Percentiles rank a stretch among this genome's conserved stretches.
Evolutionary conservation across 2,797 vertebrate species (phyloP).

Genomic region (Perodicticus potto): DNA sequence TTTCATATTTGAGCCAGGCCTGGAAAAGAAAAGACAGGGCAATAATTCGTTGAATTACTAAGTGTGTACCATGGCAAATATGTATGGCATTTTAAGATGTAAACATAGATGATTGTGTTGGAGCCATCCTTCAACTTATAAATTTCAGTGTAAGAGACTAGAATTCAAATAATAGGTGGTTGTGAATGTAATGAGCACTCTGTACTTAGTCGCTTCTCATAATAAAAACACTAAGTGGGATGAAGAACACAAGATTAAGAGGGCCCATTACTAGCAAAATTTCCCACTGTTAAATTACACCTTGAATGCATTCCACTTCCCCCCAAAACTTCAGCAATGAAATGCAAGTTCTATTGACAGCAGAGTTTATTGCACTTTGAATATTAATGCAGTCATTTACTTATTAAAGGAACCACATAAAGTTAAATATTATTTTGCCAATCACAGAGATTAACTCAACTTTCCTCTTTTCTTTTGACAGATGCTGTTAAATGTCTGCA

Average conservation of each 20-base stretch:
- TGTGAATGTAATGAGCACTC: constrained; percentile 51
- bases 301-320: not conserved
- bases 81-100: constrained; percentile 64
- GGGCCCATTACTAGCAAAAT: constrained; percentile 51
- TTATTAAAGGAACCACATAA: not conserved
- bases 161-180: constrained; percentile 61
- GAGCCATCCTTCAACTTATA: constrained; percentile 24
- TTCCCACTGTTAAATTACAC: constrained; percentile 46
- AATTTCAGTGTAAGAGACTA: constrained; percentile 65
- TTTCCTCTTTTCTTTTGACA: not conserved
- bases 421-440: constrained; percentile 5
- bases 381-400: not conserved
- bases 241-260: constrained; percentile 61
- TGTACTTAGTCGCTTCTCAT: constrained; percentile 67
- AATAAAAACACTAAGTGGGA: constrained; percentile 71
- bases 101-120: not conserved
- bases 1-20: constrained; percentile 60
- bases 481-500: constrained; percentile 20
- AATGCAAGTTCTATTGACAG: not conserved
- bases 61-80: constrained; percentile 58
- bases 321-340: constrained; percentile 31
- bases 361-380: constrained; percentile 3
- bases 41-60: constrained; percentile 71
- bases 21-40: constrained; percentile 66
- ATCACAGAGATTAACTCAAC: not conserved